Evolutionary conservation across 1,140 invertebrate species (phyloP), one percentile per base, ranked within the genome.

Genomic region (Oryctes rhinoceros): DNA sequence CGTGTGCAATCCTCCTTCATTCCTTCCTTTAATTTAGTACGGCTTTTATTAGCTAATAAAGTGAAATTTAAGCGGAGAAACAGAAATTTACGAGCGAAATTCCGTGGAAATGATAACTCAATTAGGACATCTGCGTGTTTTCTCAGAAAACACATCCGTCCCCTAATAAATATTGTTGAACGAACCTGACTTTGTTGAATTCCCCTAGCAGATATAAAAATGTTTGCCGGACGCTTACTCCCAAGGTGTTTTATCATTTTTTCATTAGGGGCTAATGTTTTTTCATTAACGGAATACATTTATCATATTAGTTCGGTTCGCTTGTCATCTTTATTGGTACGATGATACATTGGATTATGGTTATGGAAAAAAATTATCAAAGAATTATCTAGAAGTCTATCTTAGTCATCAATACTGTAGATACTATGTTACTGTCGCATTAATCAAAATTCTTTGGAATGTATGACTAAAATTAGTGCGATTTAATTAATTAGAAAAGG

Each of bases 91-190:
- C 65, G 65, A 71, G 20, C 65, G 20, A 71, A 71, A 71, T 71
- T 71, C 65, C 65, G 13, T 15, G 18, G 11, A 30, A 71, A 71
- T 71, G 65, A 71, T 71, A 71, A 71, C 65, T 71, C 65, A 71
- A 71, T 71, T 71, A 71, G 65, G 65, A 71, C 65, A 71, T 37
- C 65, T 71, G 65, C 65, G 65, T 71, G 65, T 71, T 71, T 37
- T 71, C 65, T 71, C 65, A 30, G 65, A 71, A 71, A 71, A 71
- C 65, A 71, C 65, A 71, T 71, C 35, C 65, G 65, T 37, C 35
- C 65, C 20, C 6, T 15, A 15, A 37, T 71, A 71, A 71, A 71
- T 59, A 59, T 24, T 71, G 35, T 71, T 71, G 65, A 71, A 37
- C 65, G 65, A 44, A 37, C 35, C 65, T 71, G 65, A 71, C 65